A percentile compares a stretch with the other conserved stretches of the same genome.
Conservation (phyloP, 2,113 vertebrate species). For the Ifrita kowaldi region DNA sequence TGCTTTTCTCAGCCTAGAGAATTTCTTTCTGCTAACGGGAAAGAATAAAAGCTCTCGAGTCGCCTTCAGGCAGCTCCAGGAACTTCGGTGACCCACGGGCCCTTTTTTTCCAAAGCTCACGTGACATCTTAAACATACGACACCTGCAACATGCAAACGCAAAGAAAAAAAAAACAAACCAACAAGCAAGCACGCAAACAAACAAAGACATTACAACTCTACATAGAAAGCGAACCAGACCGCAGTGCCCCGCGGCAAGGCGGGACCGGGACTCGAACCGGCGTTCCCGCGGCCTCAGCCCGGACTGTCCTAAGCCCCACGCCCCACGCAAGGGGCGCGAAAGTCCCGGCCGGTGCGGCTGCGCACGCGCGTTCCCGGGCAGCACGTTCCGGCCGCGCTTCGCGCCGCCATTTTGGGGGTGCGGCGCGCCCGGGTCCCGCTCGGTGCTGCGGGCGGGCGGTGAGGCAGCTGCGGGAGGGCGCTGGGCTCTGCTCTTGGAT, state of each 20-base stretch:
- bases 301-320: rapidly evolving
- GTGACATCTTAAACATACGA: not conserved
- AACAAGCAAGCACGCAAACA: no score
- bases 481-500: rapidly evolving
- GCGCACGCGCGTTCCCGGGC: rapidly evolving
- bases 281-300: rapidly evolving
- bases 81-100: rapidly evolving
- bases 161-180: no score
- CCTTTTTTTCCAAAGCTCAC: rapidly evolving
- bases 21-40: not conserved
- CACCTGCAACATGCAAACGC: rapidly evolving
- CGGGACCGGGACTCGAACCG: not conserved
- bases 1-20: not conserved
- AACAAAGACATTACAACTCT: rapidly evolving
- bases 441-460: rapidly evolving
- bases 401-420: not conserved
- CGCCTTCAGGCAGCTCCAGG: no score
- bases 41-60: not conserved
- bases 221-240: rapidly evolving
- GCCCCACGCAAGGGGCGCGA: rapidly evolving
- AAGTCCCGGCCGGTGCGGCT: rapidly evolving
- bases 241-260: rapidly evolving
- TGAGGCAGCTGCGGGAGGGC: not conserved
- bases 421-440: rapidly evolving
- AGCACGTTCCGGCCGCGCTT: rapidly evolving